phyloP scores from a whole-genome alignment of 2,797 vertebrate genomes.

The Merluccius polli region DNA sequence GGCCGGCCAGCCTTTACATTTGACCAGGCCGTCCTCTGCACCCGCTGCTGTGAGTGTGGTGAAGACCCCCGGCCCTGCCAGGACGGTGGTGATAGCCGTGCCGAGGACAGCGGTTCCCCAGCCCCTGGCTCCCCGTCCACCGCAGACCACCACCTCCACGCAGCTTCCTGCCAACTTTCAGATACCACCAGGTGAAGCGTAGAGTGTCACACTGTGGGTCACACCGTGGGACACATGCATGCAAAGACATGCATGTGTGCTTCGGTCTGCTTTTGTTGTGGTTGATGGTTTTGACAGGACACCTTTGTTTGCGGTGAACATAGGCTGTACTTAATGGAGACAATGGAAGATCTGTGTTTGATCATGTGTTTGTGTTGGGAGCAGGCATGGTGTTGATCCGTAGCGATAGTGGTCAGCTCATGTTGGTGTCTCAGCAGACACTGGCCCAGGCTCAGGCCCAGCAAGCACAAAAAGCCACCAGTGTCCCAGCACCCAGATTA shows the following conservation, averaged over 20 bases:
- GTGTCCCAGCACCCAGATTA: slow-evolving; percentile 31
- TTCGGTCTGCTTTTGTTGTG: not conserved
- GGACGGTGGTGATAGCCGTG: slow-evolving; percentile 60
- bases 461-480: slow-evolving; percentile 51
- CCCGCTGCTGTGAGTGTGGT: not conserved
- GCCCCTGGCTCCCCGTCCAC: slow-evolving; percentile 35
- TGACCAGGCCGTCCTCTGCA: not conserved
- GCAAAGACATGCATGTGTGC: not conserved
- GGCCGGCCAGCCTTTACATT: not conserved
- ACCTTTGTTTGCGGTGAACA: not conserved
- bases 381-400: slow-evolving; percentile 89
- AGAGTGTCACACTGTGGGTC: not conserved
- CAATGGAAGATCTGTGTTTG: not conserved
- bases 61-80: slow-evolving; percentile 31
- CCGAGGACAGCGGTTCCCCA: slow-evolving; percentile 53
- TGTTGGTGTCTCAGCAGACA: slow-evolving; percentile 91
- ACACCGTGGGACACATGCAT: not conserved
- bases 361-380: not conserved
- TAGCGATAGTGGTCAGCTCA: slow-evolving; percentile 88
- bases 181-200: slow-evolving; percentile 66
- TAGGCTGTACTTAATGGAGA: not conserved
- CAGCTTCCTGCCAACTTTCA: slow-evolving; percentile 71
- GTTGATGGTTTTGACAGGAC: not conserved
- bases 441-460: slow-evolving; percentile 74
- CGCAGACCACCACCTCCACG: slow-evolving; percentile 43